Base-by-base conservation (phyloP, 2,888 invertebrate species). In the Brachyopa scutellaris region DNA sequence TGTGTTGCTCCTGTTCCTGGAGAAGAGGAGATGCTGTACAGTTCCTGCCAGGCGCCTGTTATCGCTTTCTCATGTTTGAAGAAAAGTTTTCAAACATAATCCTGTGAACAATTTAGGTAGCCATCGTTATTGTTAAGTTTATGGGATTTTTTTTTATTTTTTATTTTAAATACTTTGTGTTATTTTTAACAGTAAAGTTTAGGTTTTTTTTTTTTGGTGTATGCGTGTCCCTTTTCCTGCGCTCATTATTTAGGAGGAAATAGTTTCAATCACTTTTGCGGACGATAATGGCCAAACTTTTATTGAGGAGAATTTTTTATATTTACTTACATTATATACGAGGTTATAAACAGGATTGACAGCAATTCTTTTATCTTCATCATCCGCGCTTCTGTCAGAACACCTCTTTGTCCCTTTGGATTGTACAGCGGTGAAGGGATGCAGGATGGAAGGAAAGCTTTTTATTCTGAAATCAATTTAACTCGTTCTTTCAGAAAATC, bases 51-150 rank as follows among this genome's bases (percentile, higher is more conserved):
- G 49, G 53, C 70, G 70, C 70, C 76, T 61, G 77, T 82, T 82
- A 82, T 82, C 82, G 82, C 72, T 61, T 74, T 70, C 73, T 77
- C 82, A 66, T 82, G 76, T 70, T 77, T 76, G 66, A 42, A 26
- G 42, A 77, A n/a, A 82, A 82, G 61, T 72, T 76, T 67, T 26
- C 76, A 11, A 72, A 55, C 76, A 77, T 82, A 82, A 82, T 82
- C 82, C 76, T 70, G 70, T 66, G 82, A 82, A 77, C 82, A 76
- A 82, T 76, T 82, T 82, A 82, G 82, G 82, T 82, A 77, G 76
- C 82, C 70, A 61, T 77, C 70, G 66, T 82, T 77, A 77, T 77
- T 77, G 76, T 72, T 70, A 77, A 61, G 76, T 82, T 77, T 47
- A 59, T 61, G 53, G 62, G 70, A 80, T 70, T 64, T 69, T 40